Base-by-base conservation (phyloP, 2,113 vertebrate species). In the Gopherus flavomarginatus region DNA sequence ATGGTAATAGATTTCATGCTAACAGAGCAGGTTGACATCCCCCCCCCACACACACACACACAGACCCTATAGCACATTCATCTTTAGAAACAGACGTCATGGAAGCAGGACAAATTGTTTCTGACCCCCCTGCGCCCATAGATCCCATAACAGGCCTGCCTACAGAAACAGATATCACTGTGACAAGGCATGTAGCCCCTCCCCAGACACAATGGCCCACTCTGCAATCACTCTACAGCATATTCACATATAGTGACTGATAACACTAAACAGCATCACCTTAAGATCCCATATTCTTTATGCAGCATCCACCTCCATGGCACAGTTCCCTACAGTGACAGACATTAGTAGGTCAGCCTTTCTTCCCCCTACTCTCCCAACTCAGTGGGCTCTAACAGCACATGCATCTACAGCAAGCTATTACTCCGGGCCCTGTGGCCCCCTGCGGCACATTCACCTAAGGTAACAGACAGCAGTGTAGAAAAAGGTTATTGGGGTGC, bases 211-310 rank as follows among this genome's bases (percentile, higher is more conserved):
- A 47, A 44, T 0, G 6, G 50, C 44, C n/a, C 26, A 27, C 75
- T 53, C 38, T 19, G 2, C 29, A 1, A 53, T 10, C 57, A 26
- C 59, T 47, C 72, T 24, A 29, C 2, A 3, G 11, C 42, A 24
- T 5, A 0, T 10, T 22, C 2, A 4, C 11, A 2, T 9, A 17
- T 0, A 16, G 31, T 0, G 3, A 16, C 26, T 5, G 0, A 0
- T 21, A 10, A 9, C 65, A 0, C 79, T 0, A 6, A 26, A 8
- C 3, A 1, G 29, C 16, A 35, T 1, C 2, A 29, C 69, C n/a
- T 3, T 6, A 3, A 17, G 59, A 62, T 42, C 59, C 47, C 11
- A 38, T 17, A 50, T 79, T 75, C 11, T 26, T 2, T 44, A 35
- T 8, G 2, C 52, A 80, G 19, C 1, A n/a, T 35, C 6, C 53